Conservation (phyloP, 1,140 invertebrate species). For the Eriocheir sinensis region DNA sequence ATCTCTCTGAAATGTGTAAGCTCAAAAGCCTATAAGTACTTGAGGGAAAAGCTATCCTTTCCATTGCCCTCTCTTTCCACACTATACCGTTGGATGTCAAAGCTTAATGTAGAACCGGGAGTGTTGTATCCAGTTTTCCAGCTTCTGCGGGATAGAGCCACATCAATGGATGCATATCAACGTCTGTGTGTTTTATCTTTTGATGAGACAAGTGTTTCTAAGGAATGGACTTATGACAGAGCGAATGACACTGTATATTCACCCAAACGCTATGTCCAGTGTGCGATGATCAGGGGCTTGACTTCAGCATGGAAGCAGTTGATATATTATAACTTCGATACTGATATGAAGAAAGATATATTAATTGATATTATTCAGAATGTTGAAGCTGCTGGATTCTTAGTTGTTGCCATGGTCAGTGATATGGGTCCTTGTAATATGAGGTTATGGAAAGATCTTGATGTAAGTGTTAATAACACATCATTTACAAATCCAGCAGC, state of each 20-base stretch:
- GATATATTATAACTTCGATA: not conserved
- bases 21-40: not conserved
- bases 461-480: not conserved
- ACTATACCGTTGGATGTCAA: not conserved
- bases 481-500: constrained; percentile 19
- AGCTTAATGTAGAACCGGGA: constrained; percentile 16
- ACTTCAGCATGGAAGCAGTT: too few species aligned
- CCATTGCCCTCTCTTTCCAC: constrained; percentile 2
- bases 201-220: not conserved
- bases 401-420: not conserved
- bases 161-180: not conserved
- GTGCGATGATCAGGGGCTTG: too few species aligned
- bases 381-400: constrained; percentile 25
- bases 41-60: not conserved
- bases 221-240: constrained; percentile 26
- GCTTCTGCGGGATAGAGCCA: not conserved
- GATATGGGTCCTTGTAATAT: not conserved
- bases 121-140: not conserved
- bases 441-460: not conserved
- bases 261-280: not conserved
- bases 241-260: constrained; percentile 12
- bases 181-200: too few species aligned
- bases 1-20: not conserved
- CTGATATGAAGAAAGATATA: not conserved
- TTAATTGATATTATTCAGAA: not conserved